Conservation (phyloP, 2,113 vertebrate species). For the Chelonoidis abingdonii region DNA sequence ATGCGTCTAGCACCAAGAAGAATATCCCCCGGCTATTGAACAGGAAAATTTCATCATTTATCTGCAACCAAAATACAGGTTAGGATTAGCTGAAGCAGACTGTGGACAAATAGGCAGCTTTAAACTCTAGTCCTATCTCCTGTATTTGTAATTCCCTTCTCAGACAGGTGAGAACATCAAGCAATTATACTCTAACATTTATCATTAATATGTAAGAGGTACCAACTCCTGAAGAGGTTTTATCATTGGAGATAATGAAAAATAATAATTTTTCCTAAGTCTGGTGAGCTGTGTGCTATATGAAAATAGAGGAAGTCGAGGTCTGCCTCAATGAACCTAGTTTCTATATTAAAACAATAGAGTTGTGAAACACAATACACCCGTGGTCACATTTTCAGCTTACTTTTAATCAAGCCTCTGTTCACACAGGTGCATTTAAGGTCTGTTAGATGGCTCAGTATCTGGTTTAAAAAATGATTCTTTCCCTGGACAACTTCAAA, state of each 20-base stretch:
- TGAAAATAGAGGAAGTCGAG: background rate
- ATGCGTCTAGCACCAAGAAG: constrained; percentile 35
- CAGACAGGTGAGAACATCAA: background rate
- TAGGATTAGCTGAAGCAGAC: background rate
- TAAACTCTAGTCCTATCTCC: background rate
- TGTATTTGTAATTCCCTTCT: background rate
- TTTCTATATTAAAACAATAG: background rate
- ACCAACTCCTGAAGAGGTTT: background rate
- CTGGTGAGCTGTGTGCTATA: background rate
- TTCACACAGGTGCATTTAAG: constrained; percentile 20
- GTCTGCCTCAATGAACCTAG: background rate
- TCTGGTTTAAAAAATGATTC: background rate
- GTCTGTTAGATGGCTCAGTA: background rate
- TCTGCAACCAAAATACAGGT: constrained; percentile 52
- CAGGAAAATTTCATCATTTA: constrained; percentile 46
- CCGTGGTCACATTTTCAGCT: constrained; percentile 7
- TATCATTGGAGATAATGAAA: background rate
- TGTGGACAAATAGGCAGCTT: background rate
- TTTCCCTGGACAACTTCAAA: background rate
- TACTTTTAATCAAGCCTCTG: constrained; percentile 10
- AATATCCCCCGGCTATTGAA: constrained; percentile 46
- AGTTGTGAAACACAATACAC: constrained; percentile 5
- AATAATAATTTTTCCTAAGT: background rate
- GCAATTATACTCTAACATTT: background rate
- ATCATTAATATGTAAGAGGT: background rate